Evolutionary conservation across 2,797 vertebrate species (phyloP), one percentile per base, ranked within the genome.

Genomic region (Dendrocincla tyrannina): DNA sequence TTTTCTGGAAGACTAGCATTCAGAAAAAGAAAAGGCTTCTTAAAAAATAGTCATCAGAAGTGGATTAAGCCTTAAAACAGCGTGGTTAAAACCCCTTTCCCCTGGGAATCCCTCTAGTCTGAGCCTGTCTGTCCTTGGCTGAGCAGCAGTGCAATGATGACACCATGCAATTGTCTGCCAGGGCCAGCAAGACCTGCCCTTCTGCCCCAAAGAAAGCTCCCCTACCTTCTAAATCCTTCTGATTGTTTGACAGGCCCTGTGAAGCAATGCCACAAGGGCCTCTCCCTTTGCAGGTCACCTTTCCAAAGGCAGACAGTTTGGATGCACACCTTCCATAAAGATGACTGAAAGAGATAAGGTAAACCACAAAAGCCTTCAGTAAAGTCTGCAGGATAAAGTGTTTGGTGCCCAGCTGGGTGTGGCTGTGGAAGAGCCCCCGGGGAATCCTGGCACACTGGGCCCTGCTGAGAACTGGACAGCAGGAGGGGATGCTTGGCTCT

Each of bases 301-400:
- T 44, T 55, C 88, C 62, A 17, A 35, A 88, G 81, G 88, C 62
- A 69, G 74, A 3, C 5, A 10, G n/a, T 33, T 58, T 22, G 67
- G 59, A 56, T 17, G 47, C 66, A 58, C 69, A 11, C n/a, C 55
- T 66, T 76, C 56, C 13, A 7, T 66, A 74, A 52, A 86, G 80
- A 73, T 19, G 77, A 25, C 86, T 35, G 55, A 5, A 41, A 49
- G 88, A 87, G 94, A 95, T 90, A 93, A 95, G 90, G 74, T 91
- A 87, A 93, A 88, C 32, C 74, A 63, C 47, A 41, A 37, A 95
- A 94, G 81, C 84, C 63, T 52, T 93, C 32, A 2, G 90, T 52
- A 96, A 95, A 96, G 93, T 95, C 94, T 95, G 0, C 0, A 3
- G 49, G 93, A 91, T 91, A 63, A 55, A 1, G 2, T 55, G 17